Conservation (phyloP, 2,113 vertebrate genomes). For the Stercorarius parasiticus region DNA sequence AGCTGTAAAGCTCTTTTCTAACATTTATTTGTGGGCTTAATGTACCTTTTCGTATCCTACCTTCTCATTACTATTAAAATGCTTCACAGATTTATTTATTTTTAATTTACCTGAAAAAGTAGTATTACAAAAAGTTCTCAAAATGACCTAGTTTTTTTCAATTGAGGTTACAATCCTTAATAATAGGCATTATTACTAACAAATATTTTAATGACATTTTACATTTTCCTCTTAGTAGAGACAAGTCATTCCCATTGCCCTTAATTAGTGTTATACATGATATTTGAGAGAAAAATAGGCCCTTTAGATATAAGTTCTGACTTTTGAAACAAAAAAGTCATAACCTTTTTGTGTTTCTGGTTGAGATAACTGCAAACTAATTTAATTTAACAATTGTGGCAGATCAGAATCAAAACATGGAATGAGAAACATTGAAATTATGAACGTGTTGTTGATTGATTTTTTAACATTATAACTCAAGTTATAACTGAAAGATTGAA, state of each 20-base stretch:
- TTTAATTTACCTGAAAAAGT: not conserved
- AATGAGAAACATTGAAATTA: not conserved
- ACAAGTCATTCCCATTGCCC: slow-evolving; percentile 39
- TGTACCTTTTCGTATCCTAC: not conserved
- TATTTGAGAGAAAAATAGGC: slow-evolving; percentile 35
- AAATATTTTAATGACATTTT: slow-evolving; percentile 45
- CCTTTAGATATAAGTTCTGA: slow-evolving; percentile 47
- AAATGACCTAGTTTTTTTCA: not conserved
- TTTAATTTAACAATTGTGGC: slow-evolving; percentile 12
- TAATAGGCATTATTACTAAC: not conserved
- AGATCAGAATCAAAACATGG: not conserved
- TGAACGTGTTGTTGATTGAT: not conserved
- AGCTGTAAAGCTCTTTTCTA: not conserved
- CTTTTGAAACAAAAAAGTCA: slow-evolving; percentile 46
- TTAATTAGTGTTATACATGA: slow-evolving; percentile 55
- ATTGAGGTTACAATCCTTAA: not conserved
- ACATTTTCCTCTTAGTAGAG: not conserved
- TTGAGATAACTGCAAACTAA: not conserved
- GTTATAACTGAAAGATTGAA: not conserved
- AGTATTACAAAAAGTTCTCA: not conserved
- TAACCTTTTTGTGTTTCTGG: slow-evolving; percentile 52
- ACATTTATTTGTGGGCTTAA: not conserved
- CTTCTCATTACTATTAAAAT: not conserved
- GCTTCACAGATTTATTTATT: not conserved
- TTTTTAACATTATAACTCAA: not conserved